Evolutionary conservation across 2,113 vertebrate species (phyloP), one percentile per base, ranked within the genome.

Genomic region (Tenrec ecaudatus): DNA sequence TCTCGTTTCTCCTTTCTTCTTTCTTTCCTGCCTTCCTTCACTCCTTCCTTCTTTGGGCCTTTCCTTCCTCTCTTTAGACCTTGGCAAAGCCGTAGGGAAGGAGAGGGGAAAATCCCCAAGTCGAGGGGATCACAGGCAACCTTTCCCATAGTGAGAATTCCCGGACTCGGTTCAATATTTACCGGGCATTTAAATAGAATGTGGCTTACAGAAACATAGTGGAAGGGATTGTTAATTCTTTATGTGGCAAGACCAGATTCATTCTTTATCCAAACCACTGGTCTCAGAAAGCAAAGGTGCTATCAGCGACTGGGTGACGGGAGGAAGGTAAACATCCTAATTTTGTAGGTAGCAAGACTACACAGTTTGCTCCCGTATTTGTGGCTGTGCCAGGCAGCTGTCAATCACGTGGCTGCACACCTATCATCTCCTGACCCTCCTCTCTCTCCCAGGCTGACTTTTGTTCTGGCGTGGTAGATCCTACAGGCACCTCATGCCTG

Each of bases 111-210:
- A 27, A 64, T 64, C 23, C 6, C 47, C 58, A 47, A 76, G 66
- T 33, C 16, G 69, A 80, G 85, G 75, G 27, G 69, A n/a, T 29
- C 33, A 85, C 79, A 14, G 11, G 43, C 38, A n/a, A 14, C 69
- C 7, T 0, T 6, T 58, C 19, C 88, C 40, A 1, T 0, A 2
- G 40, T 2, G 23, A 11, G 27, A 12, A 1, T n/a, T 47, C 60
- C 43, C 23, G 90, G 73, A 47, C 53, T n/a, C 69, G 6, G 77
- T 76, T 53, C 76, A 92, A 73, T 62, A 85, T 84, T 93, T 81
- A 22, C n/a, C 73, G 73, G 3, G n/a, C 27, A 75, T 71, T 73
- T 83, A 81, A 97, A 92, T 62, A 84, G 20, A 53, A 81, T 27
- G 33, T 31, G 64, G 79, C 83, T 83, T 75, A 58, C 29, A 64